phyloP scores from a whole-genome alignment of 2,797 vertebrate genomes.

The Percopsis omiscomaycus region DNA sequence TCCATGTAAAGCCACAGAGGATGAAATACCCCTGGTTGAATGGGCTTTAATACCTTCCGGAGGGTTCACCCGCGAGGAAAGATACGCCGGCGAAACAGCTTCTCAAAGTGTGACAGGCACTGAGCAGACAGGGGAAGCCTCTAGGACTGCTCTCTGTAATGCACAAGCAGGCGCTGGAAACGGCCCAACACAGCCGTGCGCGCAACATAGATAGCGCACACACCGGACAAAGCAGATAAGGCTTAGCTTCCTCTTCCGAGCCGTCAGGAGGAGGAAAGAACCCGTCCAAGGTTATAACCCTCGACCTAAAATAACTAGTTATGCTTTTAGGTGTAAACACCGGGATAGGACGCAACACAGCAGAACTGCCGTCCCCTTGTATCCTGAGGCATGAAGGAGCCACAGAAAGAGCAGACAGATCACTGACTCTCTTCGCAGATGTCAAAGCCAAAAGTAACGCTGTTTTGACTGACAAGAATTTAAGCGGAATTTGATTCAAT shows the following conservation, averaged over 20 bases:
- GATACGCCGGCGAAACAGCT: too few species aligned
- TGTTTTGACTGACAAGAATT: too few species aligned
- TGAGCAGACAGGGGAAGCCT: neutral
- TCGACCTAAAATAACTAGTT: too few species aligned
- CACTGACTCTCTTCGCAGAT: too few species aligned
- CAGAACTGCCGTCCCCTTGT: too few species aligned
- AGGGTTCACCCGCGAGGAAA: too few species aligned
- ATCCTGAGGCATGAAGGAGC: too few species aligned
- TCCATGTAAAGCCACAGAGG: neutral
- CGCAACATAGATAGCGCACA: neutral
- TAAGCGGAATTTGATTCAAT: too few species aligned
- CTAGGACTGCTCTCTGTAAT: neutral
- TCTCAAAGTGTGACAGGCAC: neutral
- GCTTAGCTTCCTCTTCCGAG: neutral
- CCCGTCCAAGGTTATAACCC: too few species aligned
- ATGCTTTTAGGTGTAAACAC: neutral
- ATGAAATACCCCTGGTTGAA: neutral
- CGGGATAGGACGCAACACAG: neutral
- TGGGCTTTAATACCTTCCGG: too few species aligned
- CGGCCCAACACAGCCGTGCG: neutral
- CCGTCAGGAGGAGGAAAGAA: neutral
- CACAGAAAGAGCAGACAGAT: too few species aligned
- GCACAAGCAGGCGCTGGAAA: neutral
- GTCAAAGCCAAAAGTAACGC: too few species aligned
- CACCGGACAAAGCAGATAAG: neutral